phyloP scores from a whole-genome alignment of 2,888 invertebrate genomes.

The Steinernema carpocapsae region DNA sequence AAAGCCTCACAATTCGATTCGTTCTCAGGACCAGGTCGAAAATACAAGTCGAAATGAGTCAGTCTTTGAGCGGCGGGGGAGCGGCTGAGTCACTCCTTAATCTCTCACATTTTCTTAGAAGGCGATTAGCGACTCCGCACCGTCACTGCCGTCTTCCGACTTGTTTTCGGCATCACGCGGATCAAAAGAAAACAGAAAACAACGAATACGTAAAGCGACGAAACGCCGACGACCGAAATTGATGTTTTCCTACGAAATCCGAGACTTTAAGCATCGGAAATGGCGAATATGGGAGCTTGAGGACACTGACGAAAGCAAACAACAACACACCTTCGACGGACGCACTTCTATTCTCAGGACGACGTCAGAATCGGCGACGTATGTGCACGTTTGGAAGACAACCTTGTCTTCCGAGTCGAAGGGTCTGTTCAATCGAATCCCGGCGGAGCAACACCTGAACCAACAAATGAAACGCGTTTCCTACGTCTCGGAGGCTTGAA shows the following conservation, averaged over 20 bases:
- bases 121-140: conserved; percentile 8
- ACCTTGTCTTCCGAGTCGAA: conserved; percentile 1
- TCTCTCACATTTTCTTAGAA: neutral
- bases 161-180: neutral
- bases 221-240: neutral
- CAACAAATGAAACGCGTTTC: conserved; percentile 11
- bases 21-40: too few relatives aligned
- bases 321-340: too few relatives aligned
- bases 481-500: neutral
- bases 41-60: too few relatives aligned
- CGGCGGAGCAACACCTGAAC: neutral
- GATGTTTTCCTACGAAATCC: neutral
- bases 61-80: conserved; percentile 20
- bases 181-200: neutral
- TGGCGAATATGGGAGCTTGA: neutral
- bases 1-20: too few relatives aligned
- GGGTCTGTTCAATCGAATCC: neutral
- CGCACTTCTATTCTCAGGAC: too few relatives aligned
- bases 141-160: too few relatives aligned
- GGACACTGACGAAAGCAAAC: too few relatives aligned
- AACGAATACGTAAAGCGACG: neutral
- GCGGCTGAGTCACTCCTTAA: neutral
- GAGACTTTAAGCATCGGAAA: too few relatives aligned
- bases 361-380: neutral
- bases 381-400: too few relatives aligned